Evolutionary conservation across 2,888 invertebrate genomes (phyloP).

Genomic region (Lasiommata megera): DNA sequence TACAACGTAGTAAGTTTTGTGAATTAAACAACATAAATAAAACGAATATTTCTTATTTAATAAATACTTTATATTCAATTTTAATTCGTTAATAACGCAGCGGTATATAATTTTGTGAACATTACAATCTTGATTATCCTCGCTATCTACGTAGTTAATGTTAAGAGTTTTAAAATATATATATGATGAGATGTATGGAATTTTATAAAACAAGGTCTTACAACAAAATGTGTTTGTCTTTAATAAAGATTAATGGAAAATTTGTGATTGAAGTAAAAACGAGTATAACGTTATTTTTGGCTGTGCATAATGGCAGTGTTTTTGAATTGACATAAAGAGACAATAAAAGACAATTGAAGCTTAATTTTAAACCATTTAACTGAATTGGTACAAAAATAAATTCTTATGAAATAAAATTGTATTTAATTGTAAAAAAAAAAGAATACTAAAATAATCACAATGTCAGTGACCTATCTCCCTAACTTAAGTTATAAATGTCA

Average conservation of each 20-base stretch:
- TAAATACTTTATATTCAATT: constrained; percentile 74
- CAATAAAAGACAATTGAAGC: background rate
- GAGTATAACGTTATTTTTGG: constrained; percentile 31
- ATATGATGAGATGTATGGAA: constrained; percentile 7
- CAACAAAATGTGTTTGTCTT: background rate
- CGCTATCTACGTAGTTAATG: constrained; percentile 34
- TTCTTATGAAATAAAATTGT: constrained; percentile 43
- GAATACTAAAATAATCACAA: constrained; percentile 57
- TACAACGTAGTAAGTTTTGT: no score
- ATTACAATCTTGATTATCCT: constrained; percentile 38
- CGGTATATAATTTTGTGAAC: constrained; percentile 32
- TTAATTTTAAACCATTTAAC: constrained; percentile 34
- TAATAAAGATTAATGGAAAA: constrained; percentile 1
- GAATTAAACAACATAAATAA: constrained; percentile 17
- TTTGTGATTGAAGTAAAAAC: background rate
- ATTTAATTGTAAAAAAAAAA: constrained; percentile 34
- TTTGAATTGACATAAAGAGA: constrained; percentile 40
- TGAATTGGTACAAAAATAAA: constrained; percentile 73
- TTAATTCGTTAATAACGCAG: constrained; percentile 46
- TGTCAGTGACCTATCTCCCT: constrained; percentile 58
- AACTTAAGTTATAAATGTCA: constrained; percentile 38
- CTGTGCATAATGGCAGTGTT: constrained; percentile 67
- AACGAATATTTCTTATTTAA: constrained; percentile 56
- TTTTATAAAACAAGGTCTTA: background rate
- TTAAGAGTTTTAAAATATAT: constrained; percentile 17